Conservation (phyloP, 2,113 vertebrate genomes). For the Mobula hypostoma region DNA sequence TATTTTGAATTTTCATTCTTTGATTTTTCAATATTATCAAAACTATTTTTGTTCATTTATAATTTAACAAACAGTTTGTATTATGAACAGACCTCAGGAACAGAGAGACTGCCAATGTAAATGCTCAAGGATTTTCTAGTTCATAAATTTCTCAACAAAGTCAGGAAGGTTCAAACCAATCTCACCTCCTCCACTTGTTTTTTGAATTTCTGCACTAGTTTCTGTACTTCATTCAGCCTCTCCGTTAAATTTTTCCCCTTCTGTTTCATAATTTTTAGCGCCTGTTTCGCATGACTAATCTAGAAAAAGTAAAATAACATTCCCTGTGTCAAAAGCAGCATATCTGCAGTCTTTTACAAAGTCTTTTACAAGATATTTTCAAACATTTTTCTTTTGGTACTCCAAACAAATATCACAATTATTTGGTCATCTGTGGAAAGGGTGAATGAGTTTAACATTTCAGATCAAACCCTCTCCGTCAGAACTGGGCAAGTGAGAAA, state of each 20-base stretch:
- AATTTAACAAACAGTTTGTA: no score
- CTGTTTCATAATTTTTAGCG: conserved; percentile 51
- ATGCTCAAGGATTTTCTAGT: not conserved
- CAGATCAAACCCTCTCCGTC: no score
- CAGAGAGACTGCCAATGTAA: not conserved
- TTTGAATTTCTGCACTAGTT: conserved; percentile 57
- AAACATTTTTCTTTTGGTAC: not conserved
- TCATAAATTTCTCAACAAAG: not conserved
- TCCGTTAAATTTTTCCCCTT: conserved; percentile 60
- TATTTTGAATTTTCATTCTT: no score
- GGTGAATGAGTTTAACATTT: no score
- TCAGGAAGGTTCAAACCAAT: not conserved
- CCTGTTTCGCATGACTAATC: conserved; percentile 68
- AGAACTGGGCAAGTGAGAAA: no score
- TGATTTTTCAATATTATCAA: no score
- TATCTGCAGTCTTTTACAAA: no score
- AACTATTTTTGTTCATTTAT: no score
- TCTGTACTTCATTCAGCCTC: conserved; percentile 60
- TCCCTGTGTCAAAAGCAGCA: not conserved
- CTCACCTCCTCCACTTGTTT: not conserved
- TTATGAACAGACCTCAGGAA: no score
- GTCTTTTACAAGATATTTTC: no score
- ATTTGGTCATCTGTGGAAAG: not conserved
- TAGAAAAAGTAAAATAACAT: conserved; percentile 39
- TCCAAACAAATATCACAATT: not conserved